A percentile compares a stretch with the other conserved stretches of the same genome.
phyloP scores from a whole-genome alignment of 1,140 invertebrate genomes.

The Eupristina koningsbergeri region DNA sequence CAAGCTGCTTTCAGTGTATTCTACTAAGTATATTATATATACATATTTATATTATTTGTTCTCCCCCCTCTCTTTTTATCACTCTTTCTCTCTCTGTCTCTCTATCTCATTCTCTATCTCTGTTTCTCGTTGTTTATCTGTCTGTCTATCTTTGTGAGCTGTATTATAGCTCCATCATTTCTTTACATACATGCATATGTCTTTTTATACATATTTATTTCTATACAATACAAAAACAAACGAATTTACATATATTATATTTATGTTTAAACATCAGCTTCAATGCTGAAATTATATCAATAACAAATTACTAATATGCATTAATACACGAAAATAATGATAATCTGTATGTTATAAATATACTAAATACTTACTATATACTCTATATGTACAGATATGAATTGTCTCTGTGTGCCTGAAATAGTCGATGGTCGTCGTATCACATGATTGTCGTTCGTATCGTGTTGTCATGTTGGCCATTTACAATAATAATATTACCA shows the following conservation, averaged over 20 bases:
- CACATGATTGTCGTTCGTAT: slow-evolving; percentile 75
- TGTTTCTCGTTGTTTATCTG: not conserved
- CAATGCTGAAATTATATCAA: too few species aligned
- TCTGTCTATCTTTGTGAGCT: slow-evolving; percentile 53
- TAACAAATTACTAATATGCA: slow-evolving; percentile 24
- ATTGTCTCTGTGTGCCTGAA: slow-evolving; percentile 74
- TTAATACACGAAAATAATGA: slow-evolving; percentile 25
- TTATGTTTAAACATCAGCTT: slow-evolving; percentile 53
- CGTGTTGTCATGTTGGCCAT: slow-evolving; percentile 75
- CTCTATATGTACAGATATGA: slow-evolving; percentile 62
- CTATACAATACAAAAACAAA: slow-evolving; percentile 54
- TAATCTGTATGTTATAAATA: slow-evolving; percentile 53
- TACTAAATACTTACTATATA: slow-evolving; percentile 41
- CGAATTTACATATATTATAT: slow-evolving; percentile 57
- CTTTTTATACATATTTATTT: slow-evolving; percentile 55
- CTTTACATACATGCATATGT: slow-evolving; percentile 65
- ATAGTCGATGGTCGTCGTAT: slow-evolving; percentile 74
- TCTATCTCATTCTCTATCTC: slow-evolving; percentile 48
- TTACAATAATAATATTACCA: slow-evolving; percentile 59
- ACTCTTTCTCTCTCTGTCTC: slow-evolving; percentile 57
- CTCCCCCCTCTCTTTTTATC: slow-evolving; percentile 58
- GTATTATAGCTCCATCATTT: slow-evolving; percentile 61
- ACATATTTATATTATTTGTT: slow-evolving; percentile 62
- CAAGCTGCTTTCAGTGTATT: slow-evolving; percentile 73
- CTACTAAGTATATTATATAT: slow-evolving; percentile 65